Evolutionary conservation across 2,888 invertebrate species (phyloP), one percentile per base, ranked within the genome.

Genomic region (Cosmopolites sordidus): DNA sequence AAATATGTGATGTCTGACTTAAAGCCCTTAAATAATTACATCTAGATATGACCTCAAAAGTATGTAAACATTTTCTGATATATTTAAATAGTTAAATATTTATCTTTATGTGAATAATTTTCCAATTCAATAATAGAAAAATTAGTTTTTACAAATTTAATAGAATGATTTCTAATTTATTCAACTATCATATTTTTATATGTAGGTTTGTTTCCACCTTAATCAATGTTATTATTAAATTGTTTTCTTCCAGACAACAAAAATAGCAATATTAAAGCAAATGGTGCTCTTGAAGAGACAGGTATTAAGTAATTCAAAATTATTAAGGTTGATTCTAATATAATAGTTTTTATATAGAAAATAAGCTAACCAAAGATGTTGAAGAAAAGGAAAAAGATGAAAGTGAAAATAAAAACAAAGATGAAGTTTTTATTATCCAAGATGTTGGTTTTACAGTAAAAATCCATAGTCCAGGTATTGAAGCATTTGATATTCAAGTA

Each of bases 391-490:
- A 73, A 56, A 71, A 73, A 42, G 67, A 67, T 52, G 72, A 73
- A 52, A 62, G 64, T 29, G 69, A 70, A 48, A 80, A 81, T 30
- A 83, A 82, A 63, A 78, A 78, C 57, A 86, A 87, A 62, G 84
- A 87, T 54, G 88, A 89, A 75, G 87, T 92, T 48, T 89, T 92
- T 57, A 89, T 90, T 64, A 86, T 93, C 65, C 93, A 93, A 71
- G 94, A 95, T 69, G 80, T 89, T 78, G 92, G 93, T 43, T 92
- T 94, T 70, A 91, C 89, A 48, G 90, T 97, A n/a, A 92, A 93
- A 76, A 92, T 97, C 66, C 83, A 89, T 52, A 89, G 92, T 66
- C 95, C 96, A 8, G 92, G 92, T 1, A 81, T 90, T 8, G 96
- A 96, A 65, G 81, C 92, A 1, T 87, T 97, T 69, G 94, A 96